A percentile compares a stretch with the other conserved stretches of the same genome.
Conservation (phyloP, 2,888 invertebrate species). For the Chromoteleia sp. region DNA sequence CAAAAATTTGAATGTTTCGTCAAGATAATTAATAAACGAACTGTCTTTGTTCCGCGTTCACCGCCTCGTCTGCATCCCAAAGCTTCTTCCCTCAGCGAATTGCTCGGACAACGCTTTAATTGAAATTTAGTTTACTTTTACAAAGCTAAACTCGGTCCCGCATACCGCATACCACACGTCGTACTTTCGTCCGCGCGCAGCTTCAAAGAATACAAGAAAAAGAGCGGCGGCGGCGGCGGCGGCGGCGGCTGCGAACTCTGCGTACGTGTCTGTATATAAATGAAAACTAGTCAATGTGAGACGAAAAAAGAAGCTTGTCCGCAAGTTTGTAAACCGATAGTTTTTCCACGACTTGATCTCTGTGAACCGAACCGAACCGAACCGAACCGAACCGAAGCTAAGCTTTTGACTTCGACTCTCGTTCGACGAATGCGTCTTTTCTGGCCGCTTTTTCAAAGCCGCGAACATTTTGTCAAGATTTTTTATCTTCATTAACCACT, state of each 20-base stretch:
- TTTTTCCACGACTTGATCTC: conserved; percentile 65
- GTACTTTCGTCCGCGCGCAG: conserved; percentile 32
- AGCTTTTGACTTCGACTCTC: too few relatives aligned
- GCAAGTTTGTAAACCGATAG: conserved; percentile 50
- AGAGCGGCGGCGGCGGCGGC: too few relatives aligned
- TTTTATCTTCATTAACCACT: too few relatives aligned
- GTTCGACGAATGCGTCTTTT: too few relatives aligned
- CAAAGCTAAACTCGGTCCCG: conserved; percentile 41
- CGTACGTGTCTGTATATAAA: conserved; percentile 28
- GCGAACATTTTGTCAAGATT: neutral
- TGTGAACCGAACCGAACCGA: too few relatives aligned
- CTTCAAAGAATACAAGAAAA: conserved; percentile 48
- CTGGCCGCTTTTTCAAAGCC: too few relatives aligned
- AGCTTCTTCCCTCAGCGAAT: conserved; percentile 37
- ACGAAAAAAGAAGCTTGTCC: conserved; percentile 21
- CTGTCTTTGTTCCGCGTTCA: conserved; percentile 2
- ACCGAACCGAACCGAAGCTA: too few relatives aligned
- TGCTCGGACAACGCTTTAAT: conserved; percentile 50
- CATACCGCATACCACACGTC: conserved; percentile 50
- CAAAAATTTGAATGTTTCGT: too few relatives aligned
- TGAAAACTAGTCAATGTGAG: conserved; percentile 24
- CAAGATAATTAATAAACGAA: conserved; percentile 13
- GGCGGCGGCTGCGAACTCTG: conserved; percentile 4
- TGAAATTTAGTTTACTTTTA: conserved; percentile 54
- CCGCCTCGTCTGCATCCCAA: conserved; percentile 16